Evolutionary conservation across 2,888 invertebrate species (phyloP), one percentile per base, ranked within the genome.

Genomic region (Eudasyphora cyanicolor): DNA sequence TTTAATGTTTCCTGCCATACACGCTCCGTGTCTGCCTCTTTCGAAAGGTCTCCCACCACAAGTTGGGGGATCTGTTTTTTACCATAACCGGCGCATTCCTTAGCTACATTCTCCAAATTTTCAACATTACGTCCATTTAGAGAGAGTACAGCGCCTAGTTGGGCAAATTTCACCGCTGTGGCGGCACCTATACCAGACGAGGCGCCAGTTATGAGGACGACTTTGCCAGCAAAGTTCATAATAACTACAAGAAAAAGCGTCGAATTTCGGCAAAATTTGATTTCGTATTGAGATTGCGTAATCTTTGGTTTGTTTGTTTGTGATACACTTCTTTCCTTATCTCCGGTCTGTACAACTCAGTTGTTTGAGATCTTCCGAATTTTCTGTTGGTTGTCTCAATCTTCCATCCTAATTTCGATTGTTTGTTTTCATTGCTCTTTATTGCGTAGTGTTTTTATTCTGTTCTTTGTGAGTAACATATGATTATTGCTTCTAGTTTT

Each of bases 111-210:
- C 62, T 94, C 92, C 27, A 97, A 90, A 86, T 96, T 96, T 1
- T 94, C 94, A 64, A 92, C 90, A 90, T 96, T 96, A 88, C 97
- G 93, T 92, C 94, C 97, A 90, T 93, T 95, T 89, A 94, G 93
- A 42, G 94, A 93, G 10, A 96, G 88, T 29, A 91, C 91, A 0
- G 95, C 95, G 42, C 94, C 95, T 1, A 94, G 91, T 88, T 94
- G 93, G 0, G 95, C 93, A 88, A 96, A 94, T 86, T 95, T 93
- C 0, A 94, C 80, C 0, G 96, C 95, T 7, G 95, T 94, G 64
- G 94, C 94, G 24, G 95, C 94, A 38, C 96, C 96, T 85, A 96
- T 96, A 0, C 96, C 96, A 2, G 95, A 95, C 88, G 95, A 95
- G 0, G 95, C 95, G n/a, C 96, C 96, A 3, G 95, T 95, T 19